A percentile compares a stretch with the other conserved stretches of the same genome.
Conservation (phyloP, 1,140 invertebrate species). For the Drosophila bipectinata region DNA sequence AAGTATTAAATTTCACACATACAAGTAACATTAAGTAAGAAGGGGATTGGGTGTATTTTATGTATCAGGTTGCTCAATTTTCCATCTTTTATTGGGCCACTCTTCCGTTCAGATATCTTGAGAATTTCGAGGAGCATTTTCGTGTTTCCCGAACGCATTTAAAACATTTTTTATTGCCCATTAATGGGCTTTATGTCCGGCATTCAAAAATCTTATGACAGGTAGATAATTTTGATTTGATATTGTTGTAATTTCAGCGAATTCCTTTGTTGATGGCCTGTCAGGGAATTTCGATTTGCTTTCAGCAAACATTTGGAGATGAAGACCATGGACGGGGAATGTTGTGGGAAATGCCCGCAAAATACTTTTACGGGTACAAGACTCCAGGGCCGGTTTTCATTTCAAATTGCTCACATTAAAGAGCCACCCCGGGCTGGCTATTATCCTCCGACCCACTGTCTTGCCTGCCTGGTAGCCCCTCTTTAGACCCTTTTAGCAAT, state of each 20-base stretch:
- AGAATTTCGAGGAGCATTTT: conserved; percentile 2
- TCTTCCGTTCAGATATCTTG: conserved; percentile 17
- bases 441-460: background rate
- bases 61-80: conserved; percentile 3
- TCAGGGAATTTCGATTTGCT: conserved; percentile 20
- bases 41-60: background rate
- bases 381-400: conserved; percentile 37
- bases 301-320: conserved; percentile 23
- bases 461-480: background rate
- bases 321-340: background rate
- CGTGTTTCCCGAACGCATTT: conserved; percentile 37
- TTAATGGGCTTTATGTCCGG: conserved; percentile 19
- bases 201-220: conserved; percentile 22
- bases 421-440: conserved; percentile 17
- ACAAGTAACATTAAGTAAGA: background rate
- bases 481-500: conserved; percentile 2
- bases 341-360: conserved; percentile 1
- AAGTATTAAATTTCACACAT: conserved; percentile 18
- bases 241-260: conserved; percentile 22
- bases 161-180: conserved; percentile 40
- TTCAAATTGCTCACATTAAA: conserved; percentile 54
- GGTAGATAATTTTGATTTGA: conserved; percentile 50
- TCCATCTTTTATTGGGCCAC: conserved; percentile 5
- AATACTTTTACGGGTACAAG: conserved; percentile 31
- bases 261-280: conserved; percentile 28